These are phyloP conservation scores for Otis tarda DNA, from an alignment of 2,113 vertebrate species.

Conservation along the genomic window DNA sequence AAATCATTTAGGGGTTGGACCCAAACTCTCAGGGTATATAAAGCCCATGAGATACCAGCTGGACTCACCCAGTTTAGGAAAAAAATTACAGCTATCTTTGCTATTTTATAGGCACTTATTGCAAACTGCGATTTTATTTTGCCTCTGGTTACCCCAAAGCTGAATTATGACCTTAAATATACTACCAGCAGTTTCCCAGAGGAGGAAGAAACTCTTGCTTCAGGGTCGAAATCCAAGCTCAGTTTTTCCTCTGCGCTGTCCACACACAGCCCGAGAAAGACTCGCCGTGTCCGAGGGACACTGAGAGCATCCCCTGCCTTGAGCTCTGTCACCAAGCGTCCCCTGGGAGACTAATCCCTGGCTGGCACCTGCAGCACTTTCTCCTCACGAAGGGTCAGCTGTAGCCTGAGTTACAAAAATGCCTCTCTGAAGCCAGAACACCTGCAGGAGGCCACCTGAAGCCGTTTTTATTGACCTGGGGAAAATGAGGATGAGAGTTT, in stretches of 20 bases:
- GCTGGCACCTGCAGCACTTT: not conserved
- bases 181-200: not conserved
- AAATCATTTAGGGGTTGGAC: not conserved
- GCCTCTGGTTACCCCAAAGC: not conserved
- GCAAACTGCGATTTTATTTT: not conserved
- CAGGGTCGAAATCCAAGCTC: not conserved
- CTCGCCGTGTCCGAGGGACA: fast-evolving
- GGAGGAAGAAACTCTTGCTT: not conserved
- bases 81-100: not conserved
- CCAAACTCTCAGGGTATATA: not conserved
- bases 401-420: not conserved
- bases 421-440: not conserved
- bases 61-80: not conserved
- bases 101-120: not conserved
- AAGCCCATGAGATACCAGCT: not conserved
- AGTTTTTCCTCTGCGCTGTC: not conserved
- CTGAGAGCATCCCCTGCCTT: not conserved
- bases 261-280: not conserved
- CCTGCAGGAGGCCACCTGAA: not conserved
- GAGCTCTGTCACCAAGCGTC: not conserved
- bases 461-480: not conserved
- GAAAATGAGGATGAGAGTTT: not conserved
- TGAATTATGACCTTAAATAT: not conserved
- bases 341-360: not conserved
- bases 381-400: not conserved